Percentiles rank a stretch among this genome's conserved stretches.
phyloP scores from a whole-genome alignment of 2,888 invertebrate species.

The Petrophora chlorosata region DNA sequence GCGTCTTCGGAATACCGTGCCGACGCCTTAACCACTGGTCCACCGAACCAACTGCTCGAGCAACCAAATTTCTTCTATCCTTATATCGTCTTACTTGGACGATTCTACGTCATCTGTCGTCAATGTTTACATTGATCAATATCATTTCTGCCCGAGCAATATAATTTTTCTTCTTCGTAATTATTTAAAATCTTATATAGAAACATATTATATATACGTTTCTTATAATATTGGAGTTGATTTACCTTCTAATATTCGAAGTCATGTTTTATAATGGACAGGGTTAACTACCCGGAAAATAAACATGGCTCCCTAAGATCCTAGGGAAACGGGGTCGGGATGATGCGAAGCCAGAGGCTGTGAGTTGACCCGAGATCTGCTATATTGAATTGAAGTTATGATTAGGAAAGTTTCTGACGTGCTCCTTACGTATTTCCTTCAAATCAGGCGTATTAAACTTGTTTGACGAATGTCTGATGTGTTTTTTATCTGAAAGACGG shows the following conservation, averaged over 20 bases:
- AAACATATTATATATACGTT: too few relatives aligned
- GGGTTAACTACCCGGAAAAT: constrained; percentile 71
- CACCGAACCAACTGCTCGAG: too few relatives aligned
- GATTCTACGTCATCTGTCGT: too few relatives aligned
- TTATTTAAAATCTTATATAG: too few relatives aligned
- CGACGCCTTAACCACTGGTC: too few relatives aligned
- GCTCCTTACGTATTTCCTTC: constrained; percentile 16
- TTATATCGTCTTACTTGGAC: too few relatives aligned
- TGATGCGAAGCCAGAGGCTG: constrained; percentile 62
- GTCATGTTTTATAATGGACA: constrained; percentile 49
- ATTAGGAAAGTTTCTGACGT: constrained; percentile 57
- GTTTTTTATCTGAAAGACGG: constrained; percentile 1
- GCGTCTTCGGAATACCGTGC: too few relatives aligned
- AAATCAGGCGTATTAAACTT: constrained; percentile 35
- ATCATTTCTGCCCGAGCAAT: too few relatives aligned
- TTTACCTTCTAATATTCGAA: constrained; percentile 32
- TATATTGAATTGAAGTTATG: constrained; percentile 71
- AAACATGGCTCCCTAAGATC: constrained; percentile 63
- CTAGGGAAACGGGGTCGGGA: constrained; percentile 49
- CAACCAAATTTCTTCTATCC: too few relatives aligned
- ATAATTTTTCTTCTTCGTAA: too few relatives aligned
- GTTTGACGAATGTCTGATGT: constrained; percentile 8
- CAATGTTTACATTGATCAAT: too few relatives aligned
- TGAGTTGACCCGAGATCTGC: constrained; percentile 52
- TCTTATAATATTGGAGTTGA: constrained; percentile 6